Evolutionary conservation across 2,888 invertebrate genomes (phyloP).

Genomic region (Corbicula japonica): DNA sequence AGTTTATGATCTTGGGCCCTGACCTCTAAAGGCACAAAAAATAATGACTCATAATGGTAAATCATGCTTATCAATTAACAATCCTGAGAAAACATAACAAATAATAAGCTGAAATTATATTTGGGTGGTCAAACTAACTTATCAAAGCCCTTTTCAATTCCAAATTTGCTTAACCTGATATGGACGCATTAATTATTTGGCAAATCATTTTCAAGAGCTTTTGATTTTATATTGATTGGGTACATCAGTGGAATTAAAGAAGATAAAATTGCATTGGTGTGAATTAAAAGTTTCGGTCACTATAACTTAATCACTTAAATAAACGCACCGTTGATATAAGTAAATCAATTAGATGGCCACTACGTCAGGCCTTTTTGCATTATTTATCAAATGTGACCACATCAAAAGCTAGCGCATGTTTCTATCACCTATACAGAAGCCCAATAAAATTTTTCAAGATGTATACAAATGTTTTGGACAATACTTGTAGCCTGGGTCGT

Average conservation of each 20-base stretch:
- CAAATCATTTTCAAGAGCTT: conserved; percentile 34
- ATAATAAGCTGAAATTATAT: neutral
- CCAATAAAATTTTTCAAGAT: conserved; percentile 22
- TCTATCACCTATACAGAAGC: conserved; percentile 23
- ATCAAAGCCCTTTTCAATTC: conserved; percentile 24
- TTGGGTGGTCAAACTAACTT: conserved; percentile 22
- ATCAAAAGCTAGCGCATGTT: conserved; percentile 39
- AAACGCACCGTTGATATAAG: conserved; percentile 41
- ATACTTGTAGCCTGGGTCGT: conserved; percentile 20
- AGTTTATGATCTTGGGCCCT: no score
- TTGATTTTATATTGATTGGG: conserved; percentile 39
- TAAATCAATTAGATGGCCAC: conserved; percentile 46
- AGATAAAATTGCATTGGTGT: conserved; percentile 38
- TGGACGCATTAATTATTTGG: conserved; percentile 28
- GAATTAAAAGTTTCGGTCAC: conserved; percentile 34
- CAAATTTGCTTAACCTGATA: conserved; percentile 23
- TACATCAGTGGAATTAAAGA: conserved; percentile 18
- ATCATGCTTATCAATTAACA: neutral
- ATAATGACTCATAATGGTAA: no score
- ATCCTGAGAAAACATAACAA: neutral
- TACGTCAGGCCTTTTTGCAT: conserved; percentile 22
- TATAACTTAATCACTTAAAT: conserved; percentile 34
- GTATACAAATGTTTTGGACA: conserved; percentile 20
- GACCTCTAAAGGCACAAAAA: no score
- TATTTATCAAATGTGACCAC: conserved; percentile 36